Conservation (phyloP, 2,113 vertebrate genomes). For the Malurus cyaneus region DNA sequence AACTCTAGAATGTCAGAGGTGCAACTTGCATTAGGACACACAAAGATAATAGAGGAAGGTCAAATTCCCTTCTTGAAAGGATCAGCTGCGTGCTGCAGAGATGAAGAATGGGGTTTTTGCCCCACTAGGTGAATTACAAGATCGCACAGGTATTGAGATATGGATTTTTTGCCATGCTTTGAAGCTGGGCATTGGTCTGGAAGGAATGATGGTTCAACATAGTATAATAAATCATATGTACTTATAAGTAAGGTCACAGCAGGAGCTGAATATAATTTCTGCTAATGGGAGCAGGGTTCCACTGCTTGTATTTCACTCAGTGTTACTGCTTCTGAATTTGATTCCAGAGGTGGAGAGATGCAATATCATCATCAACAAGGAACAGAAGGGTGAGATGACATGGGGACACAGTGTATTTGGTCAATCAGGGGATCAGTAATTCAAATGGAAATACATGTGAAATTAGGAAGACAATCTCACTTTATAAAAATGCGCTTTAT, state of each 20-base stretch:
- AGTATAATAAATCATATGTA: neutral
- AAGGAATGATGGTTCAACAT: neutral
- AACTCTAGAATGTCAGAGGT: neutral
- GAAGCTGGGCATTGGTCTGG: neutral
- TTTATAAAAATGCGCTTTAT: neutral
- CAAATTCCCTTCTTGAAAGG: neutral
- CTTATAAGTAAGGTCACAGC: constrained; percentile 1
- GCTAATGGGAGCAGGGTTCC: constrained; percentile 3
- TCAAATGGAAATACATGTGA: neutral
- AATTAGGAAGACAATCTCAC: neutral
- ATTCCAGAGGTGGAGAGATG: neutral
- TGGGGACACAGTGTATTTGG: neutral
- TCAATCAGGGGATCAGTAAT: neutral
- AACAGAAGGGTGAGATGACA: neutral
- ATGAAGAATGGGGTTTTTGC: neutral
- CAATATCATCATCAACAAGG: neutral
- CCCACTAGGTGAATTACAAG: neutral
- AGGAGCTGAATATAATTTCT: constrained; percentile 7
- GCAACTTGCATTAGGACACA: neutral
- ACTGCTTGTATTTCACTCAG: constrained; percentile 2
- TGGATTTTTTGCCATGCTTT: neutral
- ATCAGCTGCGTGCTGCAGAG: neutral
- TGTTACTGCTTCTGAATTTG: neutral
- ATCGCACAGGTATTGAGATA: neutral
- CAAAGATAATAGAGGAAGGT: neutral